These are phyloP conservation scores for Recurvirostra avosetta DNA, from an alignment of 2,113 vertebrate species.

Conservation along the genomic window DNA sequence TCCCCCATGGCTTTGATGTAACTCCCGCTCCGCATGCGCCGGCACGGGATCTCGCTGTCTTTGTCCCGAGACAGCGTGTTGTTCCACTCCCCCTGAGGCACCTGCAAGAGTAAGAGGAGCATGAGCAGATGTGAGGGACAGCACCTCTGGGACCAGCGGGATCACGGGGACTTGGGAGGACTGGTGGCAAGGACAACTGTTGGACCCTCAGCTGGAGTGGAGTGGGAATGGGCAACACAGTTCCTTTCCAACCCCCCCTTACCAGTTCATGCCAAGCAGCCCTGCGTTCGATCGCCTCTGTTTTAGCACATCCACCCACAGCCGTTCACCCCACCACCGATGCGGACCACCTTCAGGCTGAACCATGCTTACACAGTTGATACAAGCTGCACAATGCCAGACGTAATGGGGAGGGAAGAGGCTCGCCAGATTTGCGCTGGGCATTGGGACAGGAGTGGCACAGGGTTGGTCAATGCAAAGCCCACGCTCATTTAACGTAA, in stretches of 20 bases:
- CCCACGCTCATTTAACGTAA: rapidly evolving
- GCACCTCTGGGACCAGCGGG: background rate
- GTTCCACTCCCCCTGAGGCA: slow-evolving; percentile 89
- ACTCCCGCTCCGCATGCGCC: slow-evolving; percentile 97
- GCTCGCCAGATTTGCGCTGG: background rate
- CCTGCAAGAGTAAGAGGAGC: slow-evolving; percentile 53
- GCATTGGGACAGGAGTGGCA: background rate
- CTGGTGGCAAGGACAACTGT: background rate
- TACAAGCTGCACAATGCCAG: background rate
- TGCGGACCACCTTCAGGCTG: background rate
- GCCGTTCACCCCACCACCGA: rapidly evolving
- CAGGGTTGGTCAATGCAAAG: rapidly evolving
- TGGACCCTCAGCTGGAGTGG: background rate
- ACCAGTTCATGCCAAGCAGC: slow-evolving; percentile 1
- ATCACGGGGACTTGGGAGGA: background rate
- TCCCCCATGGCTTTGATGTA: slow-evolving; percentile 99
- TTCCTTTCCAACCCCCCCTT: background rate
- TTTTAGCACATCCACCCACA: background rate
- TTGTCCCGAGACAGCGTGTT: slow-evolving; percentile 82
- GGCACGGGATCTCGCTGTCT: slow-evolving; percentile 91
- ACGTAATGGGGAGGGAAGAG: rapidly evolving
- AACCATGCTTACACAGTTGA: slow-evolving; percentile 2
- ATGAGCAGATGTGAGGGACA: background rate
- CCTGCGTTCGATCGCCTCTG: background rate
- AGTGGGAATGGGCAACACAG: background rate